Conservation (phyloP, 1,140 invertebrate species). For the Dinothrombium tinctorium region DNA sequence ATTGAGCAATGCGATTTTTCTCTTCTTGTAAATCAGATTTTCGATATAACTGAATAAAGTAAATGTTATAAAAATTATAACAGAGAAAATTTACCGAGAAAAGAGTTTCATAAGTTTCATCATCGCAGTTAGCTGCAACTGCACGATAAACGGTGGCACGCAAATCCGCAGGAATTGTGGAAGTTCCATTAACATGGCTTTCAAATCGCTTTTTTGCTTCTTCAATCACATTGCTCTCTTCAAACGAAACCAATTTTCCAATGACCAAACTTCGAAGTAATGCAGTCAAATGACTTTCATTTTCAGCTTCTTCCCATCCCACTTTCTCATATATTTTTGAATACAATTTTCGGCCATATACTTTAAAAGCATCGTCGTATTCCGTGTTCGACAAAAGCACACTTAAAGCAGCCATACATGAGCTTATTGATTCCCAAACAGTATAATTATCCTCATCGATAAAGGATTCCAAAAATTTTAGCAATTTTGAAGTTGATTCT, state of each 20-base stretch:
- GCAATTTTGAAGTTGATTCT: slow-evolving; percentile 44
- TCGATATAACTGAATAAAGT: slow-evolving; percentile 40
- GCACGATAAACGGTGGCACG: slow-evolving; percentile 61
- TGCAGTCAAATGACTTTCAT: slow-evolving; percentile 43
- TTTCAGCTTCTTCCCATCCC: slow-evolving; percentile 33
- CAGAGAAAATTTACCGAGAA: background rate
- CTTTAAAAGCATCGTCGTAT: slow-evolving; percentile 37
- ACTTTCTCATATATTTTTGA: slow-evolving; percentile 37
- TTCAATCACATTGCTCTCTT: slow-evolving; percentile 43
- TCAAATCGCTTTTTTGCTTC: slow-evolving; percentile 46
- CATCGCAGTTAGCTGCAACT: slow-evolving; percentile 42
- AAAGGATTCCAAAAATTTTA: slow-evolving; percentile 47
- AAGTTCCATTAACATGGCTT: slow-evolving; percentile 26
- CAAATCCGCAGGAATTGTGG: slow-evolving; percentile 21
- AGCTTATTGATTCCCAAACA: slow-evolving; percentile 64
- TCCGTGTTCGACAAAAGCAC: slow-evolving; percentile 51
- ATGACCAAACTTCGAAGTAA: slow-evolving; percentile 60
- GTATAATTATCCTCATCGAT: slow-evolving; percentile 65
- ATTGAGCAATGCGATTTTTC: slow-evolving; percentile 57
- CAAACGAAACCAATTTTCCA: slow-evolving; percentile 47
- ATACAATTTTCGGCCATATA: slow-evolving; percentile 42
- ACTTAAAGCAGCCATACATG: slow-evolving; percentile 42
- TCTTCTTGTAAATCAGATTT: slow-evolving; percentile 61
- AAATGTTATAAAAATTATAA: background rate
- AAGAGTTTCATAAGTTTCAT: slow-evolving; percentile 35